Evolutionary conservation across 2,113 vertebrate genomes (phyloP), one percentile per base, ranked within the genome.

Genomic region (Gambusia holbrooki): DNA sequence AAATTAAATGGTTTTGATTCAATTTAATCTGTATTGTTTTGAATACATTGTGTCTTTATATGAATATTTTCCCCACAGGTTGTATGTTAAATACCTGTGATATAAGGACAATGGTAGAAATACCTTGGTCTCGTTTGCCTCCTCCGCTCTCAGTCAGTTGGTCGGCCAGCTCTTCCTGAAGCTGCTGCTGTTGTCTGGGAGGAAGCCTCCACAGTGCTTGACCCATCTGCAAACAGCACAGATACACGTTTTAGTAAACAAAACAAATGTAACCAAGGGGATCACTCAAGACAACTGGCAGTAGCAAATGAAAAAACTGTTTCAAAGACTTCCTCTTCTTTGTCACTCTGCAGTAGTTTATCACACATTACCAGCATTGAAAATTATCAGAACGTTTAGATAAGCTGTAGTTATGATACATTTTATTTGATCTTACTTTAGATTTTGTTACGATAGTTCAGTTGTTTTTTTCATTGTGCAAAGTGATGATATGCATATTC

Each of bases 121-220:
- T 70, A 90, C 91, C 87, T 73, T 83, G 86, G 12, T 89, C 87
- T 33, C 0, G 76, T 66, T 75, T 45, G 73, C 48, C 60, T 71
- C 61, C 58, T 80, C 76, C 83, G 42, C 13, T 76, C 17, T 90
- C 87, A 70, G 87, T 81, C 69, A 93, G 76, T 35, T 93, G 95
- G 27, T 96, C 96, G 17, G 90, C 91, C 13, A 95, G 96, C 74
- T 96, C 95, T 92, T 97, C 96, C 68, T 98, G 97, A 79, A 98
- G 93, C 88, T 98, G 97, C 90, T 98, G 97, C 93, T 96, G 98
- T 87, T 93, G 91, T 90, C 88, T 88, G 91, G 96, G 97, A 92
- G 95, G 96, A 86, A 98, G 96, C 94, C 97, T 97, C 98, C 98
- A 99, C 92, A 99, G 94, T 89, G 93, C 97, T 88, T 99, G 98